Conservation (phyloP, 92 coral and sea anemone genomes). For the Nematostella vectensis region DNA sequence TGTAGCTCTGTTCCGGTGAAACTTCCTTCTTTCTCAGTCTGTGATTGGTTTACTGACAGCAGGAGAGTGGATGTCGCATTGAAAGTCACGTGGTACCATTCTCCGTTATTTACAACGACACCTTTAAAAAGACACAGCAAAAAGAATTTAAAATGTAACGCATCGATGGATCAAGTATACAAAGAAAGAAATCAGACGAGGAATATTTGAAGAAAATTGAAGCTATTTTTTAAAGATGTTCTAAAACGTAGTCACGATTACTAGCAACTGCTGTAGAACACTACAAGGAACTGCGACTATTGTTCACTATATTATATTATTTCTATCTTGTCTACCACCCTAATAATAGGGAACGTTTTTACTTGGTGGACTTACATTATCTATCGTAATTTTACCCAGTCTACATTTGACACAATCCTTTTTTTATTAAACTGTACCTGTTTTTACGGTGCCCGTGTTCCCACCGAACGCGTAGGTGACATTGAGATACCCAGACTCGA, state of each 20-base stretch:
- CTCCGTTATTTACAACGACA: constrained; percentile 56
- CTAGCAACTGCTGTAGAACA: too few species aligned
- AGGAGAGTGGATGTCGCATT: constrained; percentile 26
- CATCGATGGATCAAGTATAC: neutral
- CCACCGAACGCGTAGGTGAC: constrained; percentile 36
- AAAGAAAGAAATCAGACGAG: neutral
- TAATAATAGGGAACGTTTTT: too few species aligned
- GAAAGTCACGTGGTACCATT: constrained; percentile 62
- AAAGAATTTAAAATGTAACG: neutral
- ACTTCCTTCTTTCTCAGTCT: constrained; percentile 1
- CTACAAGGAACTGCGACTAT: too few species aligned
- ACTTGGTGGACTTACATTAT: too few species aligned
- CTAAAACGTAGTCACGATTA: too few species aligned
- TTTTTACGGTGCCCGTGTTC: constrained; percentile 27
- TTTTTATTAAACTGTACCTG: too few species aligned
- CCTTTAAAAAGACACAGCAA: constrained; percentile 23
- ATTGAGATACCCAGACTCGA: constrained; percentile 34
- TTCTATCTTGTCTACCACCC: too few species aligned
- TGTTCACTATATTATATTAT: too few species aligned
- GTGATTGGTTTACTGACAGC: constrained; percentile 30
- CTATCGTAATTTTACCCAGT: too few species aligned
- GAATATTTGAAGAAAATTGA: too few species aligned
- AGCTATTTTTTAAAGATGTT: too few species aligned
- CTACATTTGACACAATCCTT: too few species aligned
- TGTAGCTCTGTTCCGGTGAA: constrained; percentile 25